Evolutionary conservation across 1,140 invertebrate species (phyloP).

Genomic region (Drosophila lowei): DNA sequence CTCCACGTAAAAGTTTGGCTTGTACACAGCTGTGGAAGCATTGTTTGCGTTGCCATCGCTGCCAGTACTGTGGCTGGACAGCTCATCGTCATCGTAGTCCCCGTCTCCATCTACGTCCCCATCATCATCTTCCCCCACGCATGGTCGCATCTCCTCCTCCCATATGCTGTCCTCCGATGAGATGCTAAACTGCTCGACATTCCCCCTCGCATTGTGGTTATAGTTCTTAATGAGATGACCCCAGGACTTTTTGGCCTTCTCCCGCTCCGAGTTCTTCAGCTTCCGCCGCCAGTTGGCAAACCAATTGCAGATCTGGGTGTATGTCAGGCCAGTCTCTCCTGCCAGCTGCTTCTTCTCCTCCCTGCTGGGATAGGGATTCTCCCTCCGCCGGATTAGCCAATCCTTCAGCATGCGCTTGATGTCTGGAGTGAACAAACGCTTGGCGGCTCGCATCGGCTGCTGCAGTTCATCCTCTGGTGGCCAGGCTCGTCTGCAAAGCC

Average conservation of each 20-base stretch:
- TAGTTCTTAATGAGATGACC: slow-evolving; percentile 89
- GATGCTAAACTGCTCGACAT: slow-evolving; percentile 90
- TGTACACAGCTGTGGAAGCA: slow-evolving; percentile 33
- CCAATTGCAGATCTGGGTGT: slow-evolving; percentile 91
- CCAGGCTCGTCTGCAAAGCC: slow-evolving; percentile 68
- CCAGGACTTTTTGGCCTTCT: slow-evolving; percentile 87
- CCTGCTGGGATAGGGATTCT: slow-evolving; percentile 89
- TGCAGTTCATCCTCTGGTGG: slow-evolving; percentile 77
- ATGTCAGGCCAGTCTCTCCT: slow-evolving; percentile 87
- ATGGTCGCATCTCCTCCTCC: slow-evolving; percentile 84
- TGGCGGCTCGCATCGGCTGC: slow-evolving; percentile 85
- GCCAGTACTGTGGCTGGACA: slow-evolving; percentile 68
- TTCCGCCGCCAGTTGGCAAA: slow-evolving; percentile 90
- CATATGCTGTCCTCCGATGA: slow-evolving; percentile 89
- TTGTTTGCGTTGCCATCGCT: slow-evolving; percentile 69
- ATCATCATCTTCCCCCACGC: slow-evolving; percentile 56
- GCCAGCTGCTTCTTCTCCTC: slow-evolving; percentile 89
- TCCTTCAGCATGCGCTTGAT: slow-evolving; percentile 89
- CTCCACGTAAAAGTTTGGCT: slow-evolving; percentile 66
- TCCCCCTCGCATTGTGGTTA: slow-evolving; percentile 88
- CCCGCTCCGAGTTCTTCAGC: slow-evolving; percentile 87
- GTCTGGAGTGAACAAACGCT: slow-evolving; percentile 89
- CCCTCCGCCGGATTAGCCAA: slow-evolving; percentile 88
- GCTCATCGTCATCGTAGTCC: slow-evolving; percentile 56
- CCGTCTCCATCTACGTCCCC: slow-evolving; percentile 51